Evolutionary conservation across 1,140 invertebrate species (phyloP).

Genomic region (Frieseomelitta varia): DNA sequence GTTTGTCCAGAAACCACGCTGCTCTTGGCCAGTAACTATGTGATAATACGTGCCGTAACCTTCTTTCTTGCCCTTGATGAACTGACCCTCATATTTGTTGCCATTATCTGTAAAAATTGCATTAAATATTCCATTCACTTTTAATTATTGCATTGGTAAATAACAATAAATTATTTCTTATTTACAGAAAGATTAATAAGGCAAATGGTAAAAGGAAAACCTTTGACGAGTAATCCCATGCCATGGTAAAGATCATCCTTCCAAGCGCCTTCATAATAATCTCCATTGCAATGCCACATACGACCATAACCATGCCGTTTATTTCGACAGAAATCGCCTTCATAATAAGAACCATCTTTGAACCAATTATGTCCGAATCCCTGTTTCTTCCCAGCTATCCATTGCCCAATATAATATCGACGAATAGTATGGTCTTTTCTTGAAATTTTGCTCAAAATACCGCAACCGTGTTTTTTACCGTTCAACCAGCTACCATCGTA

Average conservation of each 20-base stretch:
- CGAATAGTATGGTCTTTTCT: constrained; percentile 21
- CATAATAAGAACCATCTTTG: constrained; percentile 83
- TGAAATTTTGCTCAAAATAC: constrained; percentile 64
- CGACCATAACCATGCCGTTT: constrained; percentile 85
- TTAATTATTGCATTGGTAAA: not conserved
- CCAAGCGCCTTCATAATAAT: constrained; percentile 84
- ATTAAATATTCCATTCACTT: not conserved
- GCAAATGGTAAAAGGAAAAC: constrained; percentile 3
- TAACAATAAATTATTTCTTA: constrained; percentile 26
- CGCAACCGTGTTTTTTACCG: constrained; percentile 75
- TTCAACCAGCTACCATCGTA: constrained; percentile 83
- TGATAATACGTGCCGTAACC: constrained; percentile 85
- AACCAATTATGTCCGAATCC: constrained; percentile 83
- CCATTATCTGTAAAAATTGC: constrained; percentile 79
- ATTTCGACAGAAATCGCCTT: constrained; percentile 85
- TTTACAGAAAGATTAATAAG: not conserved
- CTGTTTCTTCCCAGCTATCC: constrained; percentile 82
- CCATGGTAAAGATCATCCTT: constrained; percentile 77
- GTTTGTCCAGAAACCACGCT: constrained; percentile 83
- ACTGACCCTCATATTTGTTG: constrained; percentile 85
- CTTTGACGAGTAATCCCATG: constrained; percentile 80
- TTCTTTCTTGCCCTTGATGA: constrained; percentile 82
- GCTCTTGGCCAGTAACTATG: constrained; percentile 84
- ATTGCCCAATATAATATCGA: constrained; percentile 78
- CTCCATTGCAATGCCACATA: constrained; percentile 83